Conservation (phyloP, 1,140 invertebrate species). For the Eumaeus atala region DNA sequence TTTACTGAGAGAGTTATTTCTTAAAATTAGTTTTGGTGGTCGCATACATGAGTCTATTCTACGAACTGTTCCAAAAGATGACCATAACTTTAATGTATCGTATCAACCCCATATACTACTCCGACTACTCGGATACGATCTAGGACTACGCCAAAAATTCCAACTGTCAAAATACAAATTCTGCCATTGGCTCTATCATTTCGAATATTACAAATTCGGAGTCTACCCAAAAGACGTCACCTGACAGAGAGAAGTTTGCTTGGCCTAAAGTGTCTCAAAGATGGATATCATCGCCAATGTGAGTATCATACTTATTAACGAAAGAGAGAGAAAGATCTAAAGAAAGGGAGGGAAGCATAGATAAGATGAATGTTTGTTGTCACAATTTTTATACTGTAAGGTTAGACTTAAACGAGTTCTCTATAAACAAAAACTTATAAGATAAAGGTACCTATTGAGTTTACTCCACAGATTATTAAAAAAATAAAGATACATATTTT, state of each 20-base stretch:
- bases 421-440: too few species aligned
- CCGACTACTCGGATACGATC: constrained; percentile 78
- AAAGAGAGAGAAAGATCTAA: not conserved
- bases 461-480: too few species aligned
- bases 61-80: constrained; percentile 70
- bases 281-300: constrained; percentile 76
- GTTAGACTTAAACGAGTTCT: too few species aligned
- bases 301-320: constrained; percentile 48
- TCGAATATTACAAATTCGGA: constrained; percentile 64
- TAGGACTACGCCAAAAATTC: constrained; percentile 44
- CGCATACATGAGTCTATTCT: constrained; percentile 61
- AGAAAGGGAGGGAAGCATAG: not conserved
- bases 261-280: constrained; percentile 22
- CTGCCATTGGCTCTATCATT: constrained; percentile 66
- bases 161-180: constrained; percentile 35
- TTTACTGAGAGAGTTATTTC: constrained; percentile 20
- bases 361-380: too few species aligned
- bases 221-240: constrained; percentile 66
- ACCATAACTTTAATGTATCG: constrained; percentile 73
- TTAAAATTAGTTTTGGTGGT: constrained; percentile 53
- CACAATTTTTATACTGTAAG: too few species aligned
- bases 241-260: constrained; percentile 32
- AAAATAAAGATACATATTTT: too few species aligned
- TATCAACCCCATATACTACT: constrained; percentile 78
- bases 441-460: too few species aligned